A percentile compares a stretch with the other conserved stretches of the same genome.
phyloP scores from a whole-genome alignment of 2,797 vertebrate genomes.

The Sphaeramia orbicularis region DNA sequence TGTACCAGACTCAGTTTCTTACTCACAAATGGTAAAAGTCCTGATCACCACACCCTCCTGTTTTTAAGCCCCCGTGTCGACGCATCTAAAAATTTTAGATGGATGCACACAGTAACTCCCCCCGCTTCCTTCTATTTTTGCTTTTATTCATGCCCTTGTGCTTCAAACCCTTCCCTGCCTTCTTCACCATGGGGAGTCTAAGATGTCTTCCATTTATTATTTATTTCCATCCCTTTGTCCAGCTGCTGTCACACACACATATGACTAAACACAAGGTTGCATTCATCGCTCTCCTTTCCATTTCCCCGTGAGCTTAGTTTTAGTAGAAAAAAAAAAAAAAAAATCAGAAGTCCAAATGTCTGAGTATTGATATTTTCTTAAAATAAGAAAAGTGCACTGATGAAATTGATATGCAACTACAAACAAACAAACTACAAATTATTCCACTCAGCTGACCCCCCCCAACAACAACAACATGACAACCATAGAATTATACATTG shows the following conservation, averaged over 20 bases:
- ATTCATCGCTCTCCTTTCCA: conserved; percentile 40
- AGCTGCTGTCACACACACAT: conserved; percentile 44
- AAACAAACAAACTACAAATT: too few species aligned
- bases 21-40: conserved; percentile 9
- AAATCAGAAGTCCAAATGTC: too few species aligned
- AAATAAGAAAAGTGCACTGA: too few species aligned
- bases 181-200: conserved; percentile 59
- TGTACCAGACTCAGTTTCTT: conserved; percentile 31
- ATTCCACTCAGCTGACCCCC: too few species aligned
- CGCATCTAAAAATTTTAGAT: conserved; percentile 39
- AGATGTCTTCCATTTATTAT: conserved; percentile 67
- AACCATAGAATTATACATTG: too few species aligned
- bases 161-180: conserved; percentile 36
- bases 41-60: not conserved
- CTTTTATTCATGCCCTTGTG: conserved; percentile 27
- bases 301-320: conserved; percentile 50
- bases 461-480: too few species aligned
- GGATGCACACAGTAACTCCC: conserved; percentile 44
- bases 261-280: conserved; percentile 27
- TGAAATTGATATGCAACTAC: too few species aligned
- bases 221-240: conserved; percentile 64
- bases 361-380: too few species aligned
- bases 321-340: conserved; percentile 10
- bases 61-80: conserved; percentile 17
- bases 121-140: conserved; percentile 18